Evolutionary conservation across 2,888 invertebrate species (phyloP).

Genomic region (Dolichopus griseipennis): DNA sequence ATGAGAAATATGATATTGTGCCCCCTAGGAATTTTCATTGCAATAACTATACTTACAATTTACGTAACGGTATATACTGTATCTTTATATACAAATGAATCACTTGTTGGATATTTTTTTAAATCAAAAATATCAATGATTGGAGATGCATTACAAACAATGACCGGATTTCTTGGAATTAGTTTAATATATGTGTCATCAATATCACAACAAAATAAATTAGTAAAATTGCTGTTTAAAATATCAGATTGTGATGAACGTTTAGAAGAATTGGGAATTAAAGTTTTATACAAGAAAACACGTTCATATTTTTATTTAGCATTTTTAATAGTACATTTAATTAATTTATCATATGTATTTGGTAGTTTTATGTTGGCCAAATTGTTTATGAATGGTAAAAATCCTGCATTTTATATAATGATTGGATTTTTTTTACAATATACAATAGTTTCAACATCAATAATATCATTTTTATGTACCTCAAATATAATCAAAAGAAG

Average conservation of each 20-base stretch:
- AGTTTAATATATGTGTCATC: constrained; percentile 35
- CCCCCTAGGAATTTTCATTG: constrained; percentile 34
- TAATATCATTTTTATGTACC: constrained; percentile 36
- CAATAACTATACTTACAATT: constrained; percentile 27
- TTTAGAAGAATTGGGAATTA: constrained; percentile 35
- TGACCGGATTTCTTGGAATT: constrained; percentile 35
- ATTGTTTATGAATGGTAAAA: constrained; percentile 27
- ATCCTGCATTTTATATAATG: constrained; percentile 35
- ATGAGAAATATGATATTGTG: constrained; percentile 11
- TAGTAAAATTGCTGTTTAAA: constrained; percentile 31
- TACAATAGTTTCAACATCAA: constrained; percentile 36
- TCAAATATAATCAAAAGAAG: constrained; percentile 36
- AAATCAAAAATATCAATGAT: constrained; percentile 36
- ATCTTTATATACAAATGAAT: constrained; percentile 32
- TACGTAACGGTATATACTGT: constrained; percentile 32
- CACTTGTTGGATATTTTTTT: constrained; percentile 38
- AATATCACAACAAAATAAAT: constrained; percentile 30
- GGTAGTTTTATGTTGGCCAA: constrained; percentile 35
- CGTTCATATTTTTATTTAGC: constrained; percentile 33
- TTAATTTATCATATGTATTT: constrained; percentile 33
- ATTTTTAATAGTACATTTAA: constrained; percentile 30
- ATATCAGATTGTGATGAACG: constrained; percentile 33
- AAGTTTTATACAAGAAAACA: constrained; percentile 37
- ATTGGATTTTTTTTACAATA: constrained; percentile 38
- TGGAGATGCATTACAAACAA: constrained; percentile 37